Base-by-base conservation (phyloP, 2,797 vertebrate genomes). In the Chromobotia macracanthus region DNA sequence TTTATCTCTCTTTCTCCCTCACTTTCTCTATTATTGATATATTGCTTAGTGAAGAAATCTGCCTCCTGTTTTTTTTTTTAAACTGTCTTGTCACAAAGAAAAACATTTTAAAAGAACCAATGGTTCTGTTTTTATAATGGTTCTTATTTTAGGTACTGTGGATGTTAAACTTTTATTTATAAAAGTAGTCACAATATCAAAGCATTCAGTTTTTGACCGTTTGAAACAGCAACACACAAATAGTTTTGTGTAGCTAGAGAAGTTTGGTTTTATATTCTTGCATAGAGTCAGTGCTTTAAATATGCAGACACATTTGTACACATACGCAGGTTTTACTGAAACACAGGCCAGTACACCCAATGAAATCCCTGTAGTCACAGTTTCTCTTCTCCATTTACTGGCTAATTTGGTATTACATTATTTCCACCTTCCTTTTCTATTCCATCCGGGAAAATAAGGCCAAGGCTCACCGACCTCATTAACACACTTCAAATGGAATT, bases 401-500 rank as follows among this genome's bases (percentile, higher is more conserved):
- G 82, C 80, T 41, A 85, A 85, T 87, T 87, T 75, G 66, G 85
- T 87, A 76, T 87, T 77, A 53, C 51, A 73, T 81, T 78, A 74
- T 75, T 65, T 28, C 70, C 58, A 25, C 51, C 55, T 70, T 70
- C 48, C 58, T 51, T 76, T 68, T 73, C 74, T 66, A 51, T 76
- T 80, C 46, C 19, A 19, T 50, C 25, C 55, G 15, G 9, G 15
- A 25, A 65, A 50, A 89, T 41, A 84, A 84, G 80, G 88, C 63
- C 84, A 84, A 61, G 84, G n/a, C 89, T 90, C 87, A 82, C 89
- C 89, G 90, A 90, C 91, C 91, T 94, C 92, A 92, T 93, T 94
- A 94, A 89, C 88, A 87, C 87, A 91, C 92, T 93, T 94, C 93
- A 94, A 93, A 93, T 92, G 90, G 89, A 91, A 89, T 88, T 81